Percentiles rank a stretch among this genome's conserved stretches.
Conservation (phyloP, 2,797 vertebrate species). For the Molossus alvarezi region DNA sequence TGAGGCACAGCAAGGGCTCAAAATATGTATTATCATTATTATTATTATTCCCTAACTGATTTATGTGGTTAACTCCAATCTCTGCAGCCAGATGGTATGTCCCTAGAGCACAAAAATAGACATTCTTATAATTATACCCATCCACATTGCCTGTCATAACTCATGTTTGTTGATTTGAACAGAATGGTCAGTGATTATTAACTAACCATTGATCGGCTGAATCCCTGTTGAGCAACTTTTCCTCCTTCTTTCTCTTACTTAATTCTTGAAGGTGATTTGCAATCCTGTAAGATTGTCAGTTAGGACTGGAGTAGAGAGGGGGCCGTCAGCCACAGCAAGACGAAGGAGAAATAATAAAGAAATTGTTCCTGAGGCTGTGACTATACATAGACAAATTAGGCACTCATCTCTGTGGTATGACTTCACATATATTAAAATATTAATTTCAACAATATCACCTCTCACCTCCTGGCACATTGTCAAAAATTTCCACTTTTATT, state of each 20-base stretch:
- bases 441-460: neutral
- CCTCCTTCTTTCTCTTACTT: slow-evolving; percentile 42
- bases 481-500: neutral
- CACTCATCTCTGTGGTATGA: neutral
- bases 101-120: slow-evolving; percentile 53
- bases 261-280: slow-evolving; percentile 57
- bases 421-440: neutral
- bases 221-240: slow-evolving; percentile 42
- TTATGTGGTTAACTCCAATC: slow-evolving; percentile 59
- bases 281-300: neutral
- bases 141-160: neutral
- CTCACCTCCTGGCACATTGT: neutral
- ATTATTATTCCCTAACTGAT: slow-evolving; percentile 38
- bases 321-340: neutral
- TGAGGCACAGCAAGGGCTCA: neutral
- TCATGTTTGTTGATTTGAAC: slow-evolving; percentile 57
- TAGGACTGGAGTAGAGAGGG: neutral
- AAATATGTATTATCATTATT: slow-evolving; percentile 17
- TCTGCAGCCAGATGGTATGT: slow-evolving; percentile 28
- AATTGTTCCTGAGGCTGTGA: slow-evolving; percentile 28
- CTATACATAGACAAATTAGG: neutral
- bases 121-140: slow-evolving; percentile 61
- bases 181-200: slow-evolving; percentile 65
- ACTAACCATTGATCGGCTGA: slow-evolving; percentile 57
- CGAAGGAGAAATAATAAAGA: neutral